These are phyloP conservation scores for Colaptes auratus DNA, from an alignment of 2,113 vertebrate species.

Conservation along the genomic window DNA sequence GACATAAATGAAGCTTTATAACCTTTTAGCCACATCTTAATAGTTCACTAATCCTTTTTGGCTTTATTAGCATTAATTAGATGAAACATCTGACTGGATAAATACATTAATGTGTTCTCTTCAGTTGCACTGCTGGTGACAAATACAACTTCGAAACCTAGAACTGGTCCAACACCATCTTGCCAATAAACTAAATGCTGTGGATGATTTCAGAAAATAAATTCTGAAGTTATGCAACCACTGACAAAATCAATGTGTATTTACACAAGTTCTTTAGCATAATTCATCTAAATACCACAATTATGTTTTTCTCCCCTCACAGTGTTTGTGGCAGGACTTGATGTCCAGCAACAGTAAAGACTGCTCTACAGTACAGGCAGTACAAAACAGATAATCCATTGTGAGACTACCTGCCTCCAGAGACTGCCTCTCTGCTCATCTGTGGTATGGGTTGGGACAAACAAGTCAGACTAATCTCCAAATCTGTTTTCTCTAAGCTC, in stretches of 20 bases:
- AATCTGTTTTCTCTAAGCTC: not conserved
- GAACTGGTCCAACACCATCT: not conserved
- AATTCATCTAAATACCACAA: not conserved
- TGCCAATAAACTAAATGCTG: not conserved
- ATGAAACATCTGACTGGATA: not conserved
- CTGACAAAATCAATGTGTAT: not conserved
- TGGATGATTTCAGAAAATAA: not conserved
- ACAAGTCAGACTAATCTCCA: not conserved
- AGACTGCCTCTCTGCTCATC: not conserved
- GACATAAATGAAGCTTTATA: not conserved
- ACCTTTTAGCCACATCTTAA: not conserved
- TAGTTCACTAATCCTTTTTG: not conserved
- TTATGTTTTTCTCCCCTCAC: not conserved
- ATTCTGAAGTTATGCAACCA: not conserved
- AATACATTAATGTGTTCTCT: not conserved
- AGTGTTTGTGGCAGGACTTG: not conserved
- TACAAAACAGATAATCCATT: not conserved
- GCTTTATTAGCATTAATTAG: not conserved
- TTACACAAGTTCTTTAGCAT: not conserved
- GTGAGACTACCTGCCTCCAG: not conserved
- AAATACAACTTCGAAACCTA: not conserved
- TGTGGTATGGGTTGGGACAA: not conserved
- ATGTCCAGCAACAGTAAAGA: not conserved
- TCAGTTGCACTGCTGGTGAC: not conserved
- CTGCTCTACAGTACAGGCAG: not conserved